A percentile compares a stretch with the other conserved stretches of the same genome.
These are phyloP conservation scores for Aurelia aurita DNA, from an alignment of 30 jellyfish, hydroid and myxozoan species.

Conservation along the genomic window DNA sequence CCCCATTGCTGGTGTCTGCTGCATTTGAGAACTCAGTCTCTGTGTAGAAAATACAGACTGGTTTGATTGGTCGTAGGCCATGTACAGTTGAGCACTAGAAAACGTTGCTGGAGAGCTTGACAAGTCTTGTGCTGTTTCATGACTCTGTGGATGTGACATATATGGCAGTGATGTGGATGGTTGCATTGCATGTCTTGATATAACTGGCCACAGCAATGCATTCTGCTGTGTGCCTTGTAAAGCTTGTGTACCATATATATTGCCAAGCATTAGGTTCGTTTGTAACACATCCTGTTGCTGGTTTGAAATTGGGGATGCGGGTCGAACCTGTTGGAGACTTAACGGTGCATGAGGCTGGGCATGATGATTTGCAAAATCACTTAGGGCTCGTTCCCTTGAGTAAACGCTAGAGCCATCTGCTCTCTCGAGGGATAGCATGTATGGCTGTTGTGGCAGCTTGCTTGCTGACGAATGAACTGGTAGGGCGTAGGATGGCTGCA, in stretches of 20 bases:
- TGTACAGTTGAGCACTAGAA: constrained; percentile 60
- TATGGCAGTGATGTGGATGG: constrained; percentile 66
- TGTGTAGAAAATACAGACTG: constrained; percentile 76
- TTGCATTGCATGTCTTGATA: constrained; percentile 74
- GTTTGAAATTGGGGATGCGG: constrained; percentile 82
- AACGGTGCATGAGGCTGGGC: constrained; percentile 66
- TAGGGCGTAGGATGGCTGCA: constrained; percentile 57
- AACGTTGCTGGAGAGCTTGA: constrained; percentile 68
- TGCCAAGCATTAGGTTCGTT: constrained; percentile 42
- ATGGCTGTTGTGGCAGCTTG: constrained; percentile 47
- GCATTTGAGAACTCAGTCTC: constrained; percentile 69
- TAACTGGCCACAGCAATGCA: constrained; percentile 88
- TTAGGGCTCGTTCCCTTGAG: constrained; percentile 54
- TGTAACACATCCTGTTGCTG: constrained; percentile 76
- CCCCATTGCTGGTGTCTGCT: constrained; percentile 72
- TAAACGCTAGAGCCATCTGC: constrained; percentile 31
- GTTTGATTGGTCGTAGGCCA: constrained; percentile 76
- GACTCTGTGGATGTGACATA: constrained; percentile 62
- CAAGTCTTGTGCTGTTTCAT: constrained; percentile 63
- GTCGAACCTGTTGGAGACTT: constrained; percentile 56
- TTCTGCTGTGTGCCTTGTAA: constrained; percentile 82
- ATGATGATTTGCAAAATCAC: constrained; percentile 64
- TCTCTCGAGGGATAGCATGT: constrained; percentile 37
- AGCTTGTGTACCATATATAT: constrained; percentile 73
- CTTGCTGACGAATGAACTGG: constrained; percentile 45